Evolutionary conservation across 2,797 vertebrate species (phyloP).

Genomic region (Leptoclinus maculatus): DNA sequence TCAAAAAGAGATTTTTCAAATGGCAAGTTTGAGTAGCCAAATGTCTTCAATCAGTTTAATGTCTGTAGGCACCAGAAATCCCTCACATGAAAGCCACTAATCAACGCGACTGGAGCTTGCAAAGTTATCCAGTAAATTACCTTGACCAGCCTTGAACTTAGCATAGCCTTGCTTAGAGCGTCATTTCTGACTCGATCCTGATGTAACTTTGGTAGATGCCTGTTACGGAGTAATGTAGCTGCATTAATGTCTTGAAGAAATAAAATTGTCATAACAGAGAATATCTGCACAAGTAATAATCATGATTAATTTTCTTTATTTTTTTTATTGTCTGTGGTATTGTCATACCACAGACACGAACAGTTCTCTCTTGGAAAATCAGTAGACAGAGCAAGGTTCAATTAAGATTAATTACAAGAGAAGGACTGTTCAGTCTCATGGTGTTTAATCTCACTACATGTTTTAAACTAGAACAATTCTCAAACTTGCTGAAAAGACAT

Average conservation of each 20-base stretch:
- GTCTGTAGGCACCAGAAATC: slow-evolving; percentile 45
- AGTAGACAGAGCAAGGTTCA: background rate
- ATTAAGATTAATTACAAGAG: background rate
- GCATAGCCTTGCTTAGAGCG: background rate
- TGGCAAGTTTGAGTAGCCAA: background rate
- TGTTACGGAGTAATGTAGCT: slow-evolving; percentile 6
- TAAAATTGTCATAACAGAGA: background rate
- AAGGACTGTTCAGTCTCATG: background rate
- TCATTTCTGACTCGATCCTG: slow-evolving; percentile 25
- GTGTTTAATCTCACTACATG: background rate
- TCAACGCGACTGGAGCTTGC: slow-evolving; percentile 43
- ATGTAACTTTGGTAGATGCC: slow-evolving; percentile 42
- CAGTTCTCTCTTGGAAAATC: background rate
- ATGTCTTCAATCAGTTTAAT: slow-evolving; percentile 39
- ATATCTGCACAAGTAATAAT: slow-evolving; percentile 7
- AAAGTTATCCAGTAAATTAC: slow-evolving; percentile 60
- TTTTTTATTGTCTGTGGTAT: too few species aligned
- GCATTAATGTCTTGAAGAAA: slow-evolving; percentile 12
- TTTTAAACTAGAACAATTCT: background rate
- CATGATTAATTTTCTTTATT: background rate
- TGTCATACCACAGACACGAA: background rate
- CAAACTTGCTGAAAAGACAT: background rate
- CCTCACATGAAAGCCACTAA: slow-evolving; percentile 56
- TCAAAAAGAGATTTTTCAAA: slow-evolving; percentile 29
- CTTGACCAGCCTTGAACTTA: slow-evolving; percentile 59